A percentile compares a stretch with the other conserved stretches of the same genome.
Conservation (phyloP, 1,140 invertebrate genomes). For the Cydia pomonella region DNA sequence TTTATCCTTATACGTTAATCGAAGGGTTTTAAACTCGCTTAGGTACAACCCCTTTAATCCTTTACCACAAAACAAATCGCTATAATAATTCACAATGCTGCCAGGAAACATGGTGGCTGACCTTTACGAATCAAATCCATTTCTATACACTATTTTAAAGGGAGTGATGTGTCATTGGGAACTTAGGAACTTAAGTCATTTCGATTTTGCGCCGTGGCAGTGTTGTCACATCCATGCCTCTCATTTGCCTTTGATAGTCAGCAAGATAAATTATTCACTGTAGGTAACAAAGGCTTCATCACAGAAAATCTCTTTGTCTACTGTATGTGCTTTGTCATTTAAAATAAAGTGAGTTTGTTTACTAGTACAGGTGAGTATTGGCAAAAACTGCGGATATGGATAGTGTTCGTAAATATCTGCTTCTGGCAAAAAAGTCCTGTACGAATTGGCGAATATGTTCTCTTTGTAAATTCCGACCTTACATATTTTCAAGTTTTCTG, state of each 20-base stretch:
- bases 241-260: constrained; percentile 46
- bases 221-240: constrained; percentile 47
- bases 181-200: background rate
- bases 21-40: background rate
- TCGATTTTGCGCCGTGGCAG: background rate
- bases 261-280: constrained; percentile 43
- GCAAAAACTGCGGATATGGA: background rate
- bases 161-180: background rate
- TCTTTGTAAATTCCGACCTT: no score
- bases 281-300: constrained; percentile 12
- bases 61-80: background rate
- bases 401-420: background rate
- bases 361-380: background rate
- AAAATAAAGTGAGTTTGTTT: constrained; percentile 5
- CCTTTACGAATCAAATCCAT: constrained; percentile 18
- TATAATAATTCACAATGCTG: constrained; percentile 6
- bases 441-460: no score
- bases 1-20: background rate
- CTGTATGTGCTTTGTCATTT: constrained; percentile 9
- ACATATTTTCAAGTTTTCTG: no score
- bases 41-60: background rate
- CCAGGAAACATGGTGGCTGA: constrained; percentile 1
- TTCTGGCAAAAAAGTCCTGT: no score
- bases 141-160: background rate
- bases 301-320: constrained; percentile 5